Percentiles rank a stretch among this genome's conserved stretches.
Evolutionary conservation across 1,140 invertebrate genomes (phyloP).

Genomic region (Chrysopa pallens): DNA sequence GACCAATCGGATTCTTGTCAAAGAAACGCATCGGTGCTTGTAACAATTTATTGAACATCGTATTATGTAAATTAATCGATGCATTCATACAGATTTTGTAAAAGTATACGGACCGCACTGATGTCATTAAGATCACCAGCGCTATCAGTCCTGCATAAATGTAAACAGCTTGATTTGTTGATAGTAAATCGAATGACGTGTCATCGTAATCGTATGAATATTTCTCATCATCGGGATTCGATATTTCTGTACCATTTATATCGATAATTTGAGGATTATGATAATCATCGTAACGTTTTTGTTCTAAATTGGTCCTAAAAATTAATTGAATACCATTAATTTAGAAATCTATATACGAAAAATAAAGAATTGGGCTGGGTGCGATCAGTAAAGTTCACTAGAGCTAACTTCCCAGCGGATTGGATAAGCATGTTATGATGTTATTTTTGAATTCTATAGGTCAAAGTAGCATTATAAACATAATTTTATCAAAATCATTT

Average conservation of each 20-base stretch:
- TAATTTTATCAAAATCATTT: too few species aligned
- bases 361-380: too few species aligned
- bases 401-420: too few species aligned
- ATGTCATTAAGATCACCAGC: conserved; percentile 15
- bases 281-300: conserved; percentile 9
- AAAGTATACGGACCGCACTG: conserved; percentile 24
- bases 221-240: too few species aligned
- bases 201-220: not conserved
- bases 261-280: not conserved
- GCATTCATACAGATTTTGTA: conserved; percentile 42
- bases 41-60: conserved; percentile 60
- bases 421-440: too few species aligned
- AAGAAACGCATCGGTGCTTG: conserved; percentile 67
- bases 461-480: too few species aligned
- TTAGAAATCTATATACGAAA: conserved; percentile 2
- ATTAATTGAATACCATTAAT: conserved; percentile 2
- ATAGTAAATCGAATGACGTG: conserved; percentile 12
- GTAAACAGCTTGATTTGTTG: conserved; percentile 14
- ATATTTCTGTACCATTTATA: not conserved
- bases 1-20: conserved; percentile 55
- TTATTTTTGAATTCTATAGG: too few species aligned
- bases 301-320: conserved; percentile 25
- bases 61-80: conserved; percentile 49
- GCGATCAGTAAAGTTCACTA: too few species aligned
- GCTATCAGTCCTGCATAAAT: conserved; percentile 16